These are phyloP conservation scores for Bolinopsis microptera DNA, from an alignment of 37 sponge, comb jelly and placozoan genomes.

Conservation along the genomic window DNA sequence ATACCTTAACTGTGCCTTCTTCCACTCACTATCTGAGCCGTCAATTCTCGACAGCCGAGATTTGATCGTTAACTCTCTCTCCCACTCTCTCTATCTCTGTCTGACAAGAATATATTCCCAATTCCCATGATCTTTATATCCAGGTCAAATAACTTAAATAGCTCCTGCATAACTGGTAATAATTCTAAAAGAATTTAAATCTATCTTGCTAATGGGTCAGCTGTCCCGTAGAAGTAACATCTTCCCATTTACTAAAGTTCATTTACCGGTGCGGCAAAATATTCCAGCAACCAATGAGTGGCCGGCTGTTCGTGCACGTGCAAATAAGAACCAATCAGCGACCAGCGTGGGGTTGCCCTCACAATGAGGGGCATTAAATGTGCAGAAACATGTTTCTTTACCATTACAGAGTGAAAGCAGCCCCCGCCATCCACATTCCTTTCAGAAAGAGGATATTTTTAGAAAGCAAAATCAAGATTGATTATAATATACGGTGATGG, in stretches of 20 bases:
- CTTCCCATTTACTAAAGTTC: neutral
- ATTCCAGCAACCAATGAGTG: neutral
- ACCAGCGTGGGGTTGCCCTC: neutral
- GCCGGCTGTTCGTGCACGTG: neutral
- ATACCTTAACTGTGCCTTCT: too few species aligned
- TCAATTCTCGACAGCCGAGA: too few species aligned
- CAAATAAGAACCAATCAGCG: neutral
- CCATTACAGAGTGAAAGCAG: neutral
- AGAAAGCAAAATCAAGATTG: neutral
- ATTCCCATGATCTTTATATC: neutral
- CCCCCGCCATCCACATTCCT: neutral
- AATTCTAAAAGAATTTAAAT: neutral
- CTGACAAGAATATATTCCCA: neutral
- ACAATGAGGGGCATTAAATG: neutral
- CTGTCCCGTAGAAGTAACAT: neutral
- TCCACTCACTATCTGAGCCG: too few species aligned
- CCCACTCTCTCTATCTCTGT: too few species aligned
- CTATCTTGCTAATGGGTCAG: neutral
- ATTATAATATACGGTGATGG: neutral
- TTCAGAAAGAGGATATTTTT: neutral
- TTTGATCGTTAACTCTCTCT: too few species aligned
- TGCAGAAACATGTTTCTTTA: neutral
- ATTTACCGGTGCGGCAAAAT: neutral
- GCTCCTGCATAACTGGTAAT: neutral
- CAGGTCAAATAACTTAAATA: neutral